A percentile compares a stretch with the other conserved stretches of the same genome.
These are phyloP conservation scores for Hemiprocne comata DNA, from an alignment of 2,113 vertebrate species.

Conservation along the genomic window DNA sequence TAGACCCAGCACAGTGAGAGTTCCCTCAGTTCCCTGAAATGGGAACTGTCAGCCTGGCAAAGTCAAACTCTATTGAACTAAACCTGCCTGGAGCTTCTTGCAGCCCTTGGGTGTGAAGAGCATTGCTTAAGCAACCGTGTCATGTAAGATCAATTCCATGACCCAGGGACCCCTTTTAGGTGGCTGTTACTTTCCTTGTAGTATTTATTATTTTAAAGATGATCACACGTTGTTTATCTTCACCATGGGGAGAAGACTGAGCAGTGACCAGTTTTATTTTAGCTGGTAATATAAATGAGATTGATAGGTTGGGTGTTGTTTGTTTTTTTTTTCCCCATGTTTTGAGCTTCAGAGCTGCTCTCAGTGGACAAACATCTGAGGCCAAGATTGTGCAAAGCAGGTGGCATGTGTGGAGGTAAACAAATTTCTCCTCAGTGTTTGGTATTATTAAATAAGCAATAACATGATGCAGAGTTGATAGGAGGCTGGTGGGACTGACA, in stretches of 20 bases:
- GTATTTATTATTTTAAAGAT: constrained; percentile 26
- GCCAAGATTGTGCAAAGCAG: background rate
- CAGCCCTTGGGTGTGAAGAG: background rate
- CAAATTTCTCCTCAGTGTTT: background rate
- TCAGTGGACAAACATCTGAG: background rate
- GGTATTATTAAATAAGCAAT: background rate
- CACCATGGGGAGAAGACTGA: background rate
- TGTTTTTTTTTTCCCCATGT: accelerated
- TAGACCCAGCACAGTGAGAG: accelerated
- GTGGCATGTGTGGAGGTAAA: background rate
- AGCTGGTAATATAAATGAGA: background rate
- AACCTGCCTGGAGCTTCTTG: background rate
- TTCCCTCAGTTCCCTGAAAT: background rate
- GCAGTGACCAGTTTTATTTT: background rate
- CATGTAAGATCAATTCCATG: background rate
- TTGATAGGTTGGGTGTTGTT: background rate
- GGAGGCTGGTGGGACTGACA: background rate
- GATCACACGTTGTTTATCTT: background rate
- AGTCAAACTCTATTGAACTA: background rate
- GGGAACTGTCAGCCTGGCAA: background rate
- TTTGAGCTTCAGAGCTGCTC: background rate
- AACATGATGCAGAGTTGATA: background rate
- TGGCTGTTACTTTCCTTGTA: background rate
- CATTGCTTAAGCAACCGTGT: constrained; percentile 32
- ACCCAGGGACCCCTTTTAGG: background rate